Percentiles rank a stretch among this genome's conserved stretches.
Conservation (phyloP, 2,797 vertebrate genomes). For the Euthynnus affinis region DNA sequence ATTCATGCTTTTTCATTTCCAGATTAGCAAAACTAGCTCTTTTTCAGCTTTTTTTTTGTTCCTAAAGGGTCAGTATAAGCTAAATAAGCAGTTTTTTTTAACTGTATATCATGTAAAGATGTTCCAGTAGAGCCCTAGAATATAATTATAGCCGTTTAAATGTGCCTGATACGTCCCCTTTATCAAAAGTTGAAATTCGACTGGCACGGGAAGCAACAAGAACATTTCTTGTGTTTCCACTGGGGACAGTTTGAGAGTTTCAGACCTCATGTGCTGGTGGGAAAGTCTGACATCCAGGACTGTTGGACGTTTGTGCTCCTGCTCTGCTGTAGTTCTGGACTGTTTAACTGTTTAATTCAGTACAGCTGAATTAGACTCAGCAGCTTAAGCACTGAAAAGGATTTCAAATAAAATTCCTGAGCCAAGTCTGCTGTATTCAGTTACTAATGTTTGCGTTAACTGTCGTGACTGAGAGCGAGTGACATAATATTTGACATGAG, state of each 20-base stretch:
- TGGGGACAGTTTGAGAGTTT: neutral
- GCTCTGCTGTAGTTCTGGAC: constrained; percentile 12
- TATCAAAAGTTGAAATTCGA: no score
- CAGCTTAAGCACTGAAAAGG: constrained; percentile 43
- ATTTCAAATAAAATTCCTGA: constrained; percentile 44
- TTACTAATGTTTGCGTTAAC: constrained; percentile 68
- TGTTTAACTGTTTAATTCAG: constrained; percentile 43
- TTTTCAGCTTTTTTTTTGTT: no score
- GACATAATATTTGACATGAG: constrained; percentile 76
- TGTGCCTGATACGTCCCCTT: no score
- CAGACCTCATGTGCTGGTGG: neutral
- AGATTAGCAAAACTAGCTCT: no score
- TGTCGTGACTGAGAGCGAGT: constrained; percentile 50
- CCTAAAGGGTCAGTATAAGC: no score
- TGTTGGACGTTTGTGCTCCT: neutral
- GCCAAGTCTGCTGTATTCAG: constrained; percentile 63
- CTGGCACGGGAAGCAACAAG: neutral
- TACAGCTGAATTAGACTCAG: constrained; percentile 49
- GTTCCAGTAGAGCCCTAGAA: no score
- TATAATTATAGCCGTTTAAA: no score
- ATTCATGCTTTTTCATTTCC: no score
- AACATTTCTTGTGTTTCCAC: neutral
- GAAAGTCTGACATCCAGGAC: constrained; percentile 16
- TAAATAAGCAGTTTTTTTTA: no score
- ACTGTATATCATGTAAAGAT: no score